Conservation (phyloP, 2,797 vertebrate genomes). For the Apodemus agrarius region DNA sequence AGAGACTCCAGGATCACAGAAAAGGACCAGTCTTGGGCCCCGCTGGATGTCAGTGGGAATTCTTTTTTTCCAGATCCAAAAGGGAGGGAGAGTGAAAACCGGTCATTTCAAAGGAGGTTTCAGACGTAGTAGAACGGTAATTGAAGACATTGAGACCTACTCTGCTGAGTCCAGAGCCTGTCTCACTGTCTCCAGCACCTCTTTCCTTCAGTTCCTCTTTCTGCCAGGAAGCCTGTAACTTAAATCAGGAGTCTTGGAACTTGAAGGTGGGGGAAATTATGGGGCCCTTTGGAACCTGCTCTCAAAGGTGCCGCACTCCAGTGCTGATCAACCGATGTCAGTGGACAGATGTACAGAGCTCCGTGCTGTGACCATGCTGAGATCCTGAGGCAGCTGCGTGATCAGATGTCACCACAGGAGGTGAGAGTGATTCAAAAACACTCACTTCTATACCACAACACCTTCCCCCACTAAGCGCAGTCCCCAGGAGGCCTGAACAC, state of each 20-base stretch:
- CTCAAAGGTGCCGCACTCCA: neutral
- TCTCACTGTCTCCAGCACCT: neutral
- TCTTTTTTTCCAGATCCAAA: neutral
- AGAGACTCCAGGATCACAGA: neutral
- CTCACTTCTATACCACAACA: neutral
- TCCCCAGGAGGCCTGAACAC: neutral
- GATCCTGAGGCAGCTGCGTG: neutral
- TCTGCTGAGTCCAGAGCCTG: neutral
- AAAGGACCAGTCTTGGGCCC: neutral
- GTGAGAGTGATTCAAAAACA: neutral
- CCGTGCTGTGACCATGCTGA: rapidly evolving
- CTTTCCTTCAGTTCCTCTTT: neutral
- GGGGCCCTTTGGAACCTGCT: neutral
- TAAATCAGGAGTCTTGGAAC: neutral
- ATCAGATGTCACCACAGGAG: rapidly evolving
- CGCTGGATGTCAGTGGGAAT: neutral
- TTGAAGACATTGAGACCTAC: neutral
- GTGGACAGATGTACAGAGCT: neutral
- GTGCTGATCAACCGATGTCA: neutral
- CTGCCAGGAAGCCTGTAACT: neutral
- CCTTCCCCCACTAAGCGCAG: rapidly evolving
- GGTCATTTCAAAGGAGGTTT: neutral
- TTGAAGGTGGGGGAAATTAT: rapidly evolving
- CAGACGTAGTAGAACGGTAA: neutral
- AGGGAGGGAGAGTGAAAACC: neutral